Conservation (phyloP, 2,888 invertebrate species). For the Tridacna gigas region DNA sequence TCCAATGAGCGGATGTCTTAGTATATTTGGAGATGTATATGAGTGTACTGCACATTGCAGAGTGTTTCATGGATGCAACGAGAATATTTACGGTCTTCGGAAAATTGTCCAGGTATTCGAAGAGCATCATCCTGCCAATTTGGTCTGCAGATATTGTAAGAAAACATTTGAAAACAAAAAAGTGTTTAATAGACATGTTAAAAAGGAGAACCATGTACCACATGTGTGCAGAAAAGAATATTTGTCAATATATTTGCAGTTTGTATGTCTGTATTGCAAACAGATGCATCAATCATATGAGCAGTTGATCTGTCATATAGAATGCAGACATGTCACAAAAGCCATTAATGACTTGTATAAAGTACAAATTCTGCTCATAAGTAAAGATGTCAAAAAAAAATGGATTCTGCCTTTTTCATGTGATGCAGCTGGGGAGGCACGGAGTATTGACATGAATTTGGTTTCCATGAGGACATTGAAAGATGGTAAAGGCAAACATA, state of each 20-base stretch:
- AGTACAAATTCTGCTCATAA: background rate
- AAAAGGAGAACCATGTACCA: background rate
- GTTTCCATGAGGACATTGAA: too few species aligned
- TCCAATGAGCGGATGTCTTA: background rate
- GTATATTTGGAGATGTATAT: slow-evolving; percentile 9
- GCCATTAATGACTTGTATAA: background rate
- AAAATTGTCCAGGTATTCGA: background rate
- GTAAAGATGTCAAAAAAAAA: background rate
- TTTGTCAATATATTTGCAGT: background rate
- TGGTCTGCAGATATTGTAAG: background rate
- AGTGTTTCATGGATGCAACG: background rate
- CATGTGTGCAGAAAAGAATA: background rate
- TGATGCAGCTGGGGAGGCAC: background rate
- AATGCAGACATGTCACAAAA: background rate
- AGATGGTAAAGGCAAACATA: too few species aligned
- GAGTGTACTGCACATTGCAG: slow-evolving; percentile 3
- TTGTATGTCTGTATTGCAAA: slow-evolving; percentile 10
- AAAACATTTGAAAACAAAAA: background rate
- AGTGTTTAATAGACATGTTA: background rate
- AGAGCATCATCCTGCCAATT: background rate
- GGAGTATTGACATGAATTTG: too few species aligned
- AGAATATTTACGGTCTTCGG: slow-evolving; percentile 1
- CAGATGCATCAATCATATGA: background rate
- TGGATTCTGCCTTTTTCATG: background rate
- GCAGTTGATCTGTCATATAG: background rate